Percentiles rank a stretch among this genome's conserved stretches.
phyloP scores from a whole-genome alignment of 2,113 vertebrate genomes.

The Stercorarius parasiticus region DNA sequence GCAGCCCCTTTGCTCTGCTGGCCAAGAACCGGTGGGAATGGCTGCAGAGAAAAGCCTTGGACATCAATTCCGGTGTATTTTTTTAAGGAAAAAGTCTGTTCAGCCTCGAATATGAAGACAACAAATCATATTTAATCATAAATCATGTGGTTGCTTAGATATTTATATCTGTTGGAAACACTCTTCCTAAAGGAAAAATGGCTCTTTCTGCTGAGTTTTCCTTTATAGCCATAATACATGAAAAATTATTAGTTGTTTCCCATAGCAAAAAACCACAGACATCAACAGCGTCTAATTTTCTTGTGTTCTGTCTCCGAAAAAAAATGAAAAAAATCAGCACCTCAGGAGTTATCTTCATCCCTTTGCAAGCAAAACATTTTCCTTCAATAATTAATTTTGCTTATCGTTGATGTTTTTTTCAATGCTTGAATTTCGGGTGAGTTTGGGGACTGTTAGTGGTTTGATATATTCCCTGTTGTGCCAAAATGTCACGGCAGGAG shows the following conservation, averaged over 20 bases:
- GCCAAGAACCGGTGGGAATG: constrained; percentile 14
- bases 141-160: not conserved
- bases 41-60: not conserved
- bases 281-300: not conserved
- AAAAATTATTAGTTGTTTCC: not conserved
- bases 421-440: not conserved
- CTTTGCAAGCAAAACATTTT: not conserved
- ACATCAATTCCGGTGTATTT: not conserved
- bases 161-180: not conserved
- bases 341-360: not conserved
- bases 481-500: not conserved
- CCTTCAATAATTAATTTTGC: not conserved
- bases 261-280: not conserved
- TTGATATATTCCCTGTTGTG: not conserved
- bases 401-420: not conserved
- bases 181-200: not conserved
- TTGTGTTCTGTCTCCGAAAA: not conserved
- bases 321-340: not conserved
- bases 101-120: not conserved
- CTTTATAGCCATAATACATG: not conserved
- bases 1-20: not conserved
- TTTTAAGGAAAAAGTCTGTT: not conserved
- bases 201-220: not conserved
- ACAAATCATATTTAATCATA: not conserved
- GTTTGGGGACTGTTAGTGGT: not conserved